Base-by-base conservation (phyloP, 2,113 vertebrate genomes). In the Eclectus roratus region DNA sequence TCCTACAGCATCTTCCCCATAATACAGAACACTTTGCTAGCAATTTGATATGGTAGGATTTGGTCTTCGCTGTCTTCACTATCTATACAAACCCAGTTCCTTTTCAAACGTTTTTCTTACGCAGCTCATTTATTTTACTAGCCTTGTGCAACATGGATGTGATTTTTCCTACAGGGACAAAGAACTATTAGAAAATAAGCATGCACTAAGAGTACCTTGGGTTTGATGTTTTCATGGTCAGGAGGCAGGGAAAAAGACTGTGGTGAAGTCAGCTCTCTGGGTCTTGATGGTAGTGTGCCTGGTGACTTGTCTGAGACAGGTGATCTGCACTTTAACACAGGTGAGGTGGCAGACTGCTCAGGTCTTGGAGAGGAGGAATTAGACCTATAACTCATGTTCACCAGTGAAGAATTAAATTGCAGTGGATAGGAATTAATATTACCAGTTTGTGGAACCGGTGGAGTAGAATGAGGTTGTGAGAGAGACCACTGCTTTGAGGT, bases 181-280 rank as follows among this genome's bases (percentile, higher is more conserved):
- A 88, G 80, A 66, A 87, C 56, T 73, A 56, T 64, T 80, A 94
- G 41, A 85, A 93, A 94, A 83, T 49, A 92, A 96, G 64, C 98
- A 98, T 98, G 98, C 97, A 98, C 46, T 89, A 96, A 68, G 96
- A 93, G 88, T 98, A 98, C 98, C 98, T 98, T 97, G 78, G 97
- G 76, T 97, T 96, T 98, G 96, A 96, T 94, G 96, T 96, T 97
- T 89, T 98, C 98, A 77, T 65, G 79, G 63, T 88, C 97, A 94
- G 97, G 50, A 96, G 92, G 39, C 91, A 85, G 74, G 83, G 96
- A 83, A 88, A 98, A 96, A 61, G 91, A 73, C 19, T 87, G 89
- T 79, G 97, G 85, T 96, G 98, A 95, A 91, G 87, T 95, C 89
- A 81, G 91, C 81, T 97, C 95, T 93, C 97, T 96, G 85, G 96